Evolutionary conservation across 1,140 invertebrate species (phyloP), one percentile per base, ranked within the genome.

Genomic region (Microplitis mediator): DNA sequence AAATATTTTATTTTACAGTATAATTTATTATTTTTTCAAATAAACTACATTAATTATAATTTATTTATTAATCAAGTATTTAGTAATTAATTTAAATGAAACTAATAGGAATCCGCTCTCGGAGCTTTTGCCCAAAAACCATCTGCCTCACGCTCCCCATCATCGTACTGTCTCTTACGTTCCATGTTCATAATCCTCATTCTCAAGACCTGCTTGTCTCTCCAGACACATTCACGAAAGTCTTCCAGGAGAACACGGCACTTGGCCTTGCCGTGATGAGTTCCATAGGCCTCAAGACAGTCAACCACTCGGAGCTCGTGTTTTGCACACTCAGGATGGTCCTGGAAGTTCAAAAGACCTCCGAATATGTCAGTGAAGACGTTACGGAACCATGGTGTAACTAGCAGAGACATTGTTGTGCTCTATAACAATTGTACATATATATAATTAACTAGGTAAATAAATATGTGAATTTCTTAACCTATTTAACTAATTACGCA

Each of bases 281-380:
- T 73, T 4, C 93, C 93, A 77, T 94, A 94, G 1, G 92, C 93
- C 80, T 94, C 92, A 6, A 93, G 75, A 80, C 93, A 94, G 69
- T 94, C 90, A 80, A 93, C 90, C 66, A 90, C 88, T 14, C 88
- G 85, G 80, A 92, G 84, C 82, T 94, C 93, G 72, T 92, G 87
- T 68, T 90, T 86, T 39, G 88, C 89, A 81, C 93, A 94, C 16
- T 78, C 79, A 8, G 88, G 87, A 74, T 88, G 83, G 75, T 88
- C 80, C 79, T 94, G 93, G 78, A 91, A 90, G 72, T 89, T 91
- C 13, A 90, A 72, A 13, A 93, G 67, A 35, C 86, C 85, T 73
- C 89, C 90, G 66, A 90, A 90, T 16, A 93, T 77, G 83, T 94
- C 93, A 0, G 91, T 93, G 16, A 93, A 85, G 0, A 92, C 91